phyloP scores from a whole-genome alignment of 2,888 invertebrate species.

The Neelides folsomi region DNA sequence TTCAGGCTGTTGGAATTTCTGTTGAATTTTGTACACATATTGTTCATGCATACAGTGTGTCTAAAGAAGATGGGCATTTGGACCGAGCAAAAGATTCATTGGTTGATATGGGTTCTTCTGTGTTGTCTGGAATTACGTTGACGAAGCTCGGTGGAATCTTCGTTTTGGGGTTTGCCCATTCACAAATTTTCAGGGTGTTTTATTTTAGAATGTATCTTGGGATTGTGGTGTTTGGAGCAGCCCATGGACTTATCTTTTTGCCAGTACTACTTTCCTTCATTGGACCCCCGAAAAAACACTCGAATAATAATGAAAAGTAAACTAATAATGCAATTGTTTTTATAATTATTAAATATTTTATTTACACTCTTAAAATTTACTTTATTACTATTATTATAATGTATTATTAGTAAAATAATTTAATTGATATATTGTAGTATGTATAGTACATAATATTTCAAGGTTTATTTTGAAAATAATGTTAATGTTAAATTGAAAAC shows the following conservation, averaged over 20 bases:
- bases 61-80: constrained; percentile 55
- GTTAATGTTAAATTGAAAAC: too few species aligned
- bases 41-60: constrained; percentile 78
- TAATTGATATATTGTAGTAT: too few species aligned
- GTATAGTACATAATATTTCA: too few species aligned
- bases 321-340: too few species aligned
- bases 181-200: constrained; percentile 91
- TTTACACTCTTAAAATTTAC: too few species aligned
- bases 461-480: too few species aligned
- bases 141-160: constrained; percentile 97
- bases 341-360: too few species aligned
- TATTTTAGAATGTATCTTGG: constrained; percentile 97
- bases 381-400: too few species aligned
- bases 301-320: too few species aligned
- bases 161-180: constrained; percentile 91
- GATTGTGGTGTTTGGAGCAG: constrained; percentile 90
- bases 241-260: constrained; percentile 91
- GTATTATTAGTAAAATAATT: too few species aligned
- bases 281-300: constrained; percentile 16
- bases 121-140: constrained; percentile 40
- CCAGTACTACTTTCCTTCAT: constrained; percentile 64
- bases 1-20: constrained; percentile 85
- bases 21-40: constrained; percentile 98
- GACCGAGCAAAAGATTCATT: constrained; percentile 71
- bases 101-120: constrained; percentile 82